Percentiles rank a stretch among this genome's conserved stretches.
phyloP scores from a whole-genome alignment of 2,113 vertebrate species.

The Melanocharis versteri region DNA sequence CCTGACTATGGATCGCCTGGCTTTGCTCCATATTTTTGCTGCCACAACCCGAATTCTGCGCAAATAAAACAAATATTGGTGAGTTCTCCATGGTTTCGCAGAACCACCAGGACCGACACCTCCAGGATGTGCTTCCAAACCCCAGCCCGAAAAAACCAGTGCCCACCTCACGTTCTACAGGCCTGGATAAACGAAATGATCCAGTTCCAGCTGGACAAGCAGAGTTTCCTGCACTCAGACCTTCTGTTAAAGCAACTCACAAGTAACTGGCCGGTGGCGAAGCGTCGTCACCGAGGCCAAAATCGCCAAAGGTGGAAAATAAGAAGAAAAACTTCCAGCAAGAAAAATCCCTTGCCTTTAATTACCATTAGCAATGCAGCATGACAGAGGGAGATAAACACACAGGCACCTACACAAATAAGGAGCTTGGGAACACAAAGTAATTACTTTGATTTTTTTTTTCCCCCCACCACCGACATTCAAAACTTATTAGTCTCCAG shows the following conservation, averaged over 20 bases:
- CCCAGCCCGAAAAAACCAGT: neutral
- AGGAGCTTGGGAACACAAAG: constrained; percentile 57
- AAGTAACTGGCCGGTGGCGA: neutral
- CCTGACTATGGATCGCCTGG: rapidly evolving
- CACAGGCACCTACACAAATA: constrained; percentile 13
- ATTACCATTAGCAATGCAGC: constrained; percentile 70
- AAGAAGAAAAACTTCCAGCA: constrained; percentile 23
- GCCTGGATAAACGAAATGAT: neutral
- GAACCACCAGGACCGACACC: neutral
- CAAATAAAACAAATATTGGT: neutral
- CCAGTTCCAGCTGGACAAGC: neutral
- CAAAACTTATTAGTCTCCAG: constrained; percentile 69
- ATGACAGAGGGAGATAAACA: constrained; percentile 59
- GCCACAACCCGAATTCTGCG: neutral
- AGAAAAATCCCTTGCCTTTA: constrained; percentile 57
- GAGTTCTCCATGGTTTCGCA: rapidly evolving
- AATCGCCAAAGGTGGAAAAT: neutral
- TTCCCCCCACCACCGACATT: neutral
- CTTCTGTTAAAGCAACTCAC: neutral
- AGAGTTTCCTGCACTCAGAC: neutral
- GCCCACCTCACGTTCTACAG: neutral
- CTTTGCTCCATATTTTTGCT: rapidly evolving
- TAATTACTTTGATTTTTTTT: constrained; percentile 68
- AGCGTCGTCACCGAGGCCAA: rapidly evolving
- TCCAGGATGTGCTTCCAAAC: neutral